A percentile compares a stretch with the other conserved stretches of the same genome.
phyloP scores from a whole-genome alignment of 2,113 vertebrate genomes.

The Grammomys surdaster region DNA sequence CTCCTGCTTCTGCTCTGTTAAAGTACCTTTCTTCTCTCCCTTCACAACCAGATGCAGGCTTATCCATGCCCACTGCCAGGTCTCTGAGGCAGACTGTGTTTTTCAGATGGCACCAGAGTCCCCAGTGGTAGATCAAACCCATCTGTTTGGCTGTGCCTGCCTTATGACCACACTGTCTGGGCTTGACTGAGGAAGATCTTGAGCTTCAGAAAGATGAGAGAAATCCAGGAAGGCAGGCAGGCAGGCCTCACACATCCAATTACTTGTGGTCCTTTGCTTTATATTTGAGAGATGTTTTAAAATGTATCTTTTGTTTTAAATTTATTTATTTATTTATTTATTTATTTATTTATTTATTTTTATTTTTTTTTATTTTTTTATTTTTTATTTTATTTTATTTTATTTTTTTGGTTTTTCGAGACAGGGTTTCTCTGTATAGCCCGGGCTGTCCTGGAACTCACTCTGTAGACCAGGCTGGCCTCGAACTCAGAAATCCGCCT shows the following conservation, averaged over 20 bases:
- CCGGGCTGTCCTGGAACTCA: no score
- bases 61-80: background rate
- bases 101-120: background rate
- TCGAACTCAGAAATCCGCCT: no score
- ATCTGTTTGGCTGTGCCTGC: slow-evolving; percentile 4
- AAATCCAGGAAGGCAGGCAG: background rate
- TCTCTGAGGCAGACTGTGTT: background rate
- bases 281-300: background rate
- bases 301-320: background rate
- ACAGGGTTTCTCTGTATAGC: no score
- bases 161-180: background rate
- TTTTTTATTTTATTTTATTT: no score
- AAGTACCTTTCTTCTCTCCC: background rate
- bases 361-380: no score
- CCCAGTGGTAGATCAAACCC: background rate
- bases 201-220: background rate
- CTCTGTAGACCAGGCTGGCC: no score
- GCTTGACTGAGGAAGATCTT: background rate
- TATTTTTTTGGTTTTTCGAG: no score
- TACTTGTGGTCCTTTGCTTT: background rate
- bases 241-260: background rate
- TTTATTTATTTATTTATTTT: no score
- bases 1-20: background rate
- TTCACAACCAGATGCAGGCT: background rate
- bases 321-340: no score